Percentiles rank a stretch among this genome's conserved stretches.
Conservation (phyloP, 2,113 vertebrate species). For the Motacilla alba region DNA sequence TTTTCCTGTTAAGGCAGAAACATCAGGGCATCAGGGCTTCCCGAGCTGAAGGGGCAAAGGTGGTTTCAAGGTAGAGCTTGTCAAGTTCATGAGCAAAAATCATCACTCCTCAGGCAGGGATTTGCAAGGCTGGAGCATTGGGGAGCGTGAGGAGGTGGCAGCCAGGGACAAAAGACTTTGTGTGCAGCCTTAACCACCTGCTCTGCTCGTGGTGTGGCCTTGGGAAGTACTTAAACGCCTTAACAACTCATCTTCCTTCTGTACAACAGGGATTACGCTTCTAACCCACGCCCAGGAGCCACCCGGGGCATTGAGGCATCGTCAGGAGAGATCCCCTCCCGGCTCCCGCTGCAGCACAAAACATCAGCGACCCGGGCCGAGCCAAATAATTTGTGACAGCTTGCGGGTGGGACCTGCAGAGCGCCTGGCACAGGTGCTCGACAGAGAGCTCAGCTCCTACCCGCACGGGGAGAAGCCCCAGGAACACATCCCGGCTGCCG, state of each 20-base stretch:
- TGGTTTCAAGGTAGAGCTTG: not conserved
- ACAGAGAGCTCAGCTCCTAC: not conserved
- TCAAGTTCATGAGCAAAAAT: not conserved
- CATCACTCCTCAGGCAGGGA: not conserved
- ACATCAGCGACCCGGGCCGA: too few relatives aligned
- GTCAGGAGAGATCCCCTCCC: not conserved
- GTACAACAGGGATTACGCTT: not conserved
- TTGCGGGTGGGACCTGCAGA: not conserved
- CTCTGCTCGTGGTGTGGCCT: accelerated
- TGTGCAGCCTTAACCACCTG: accelerated
- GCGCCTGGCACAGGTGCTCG: accelerated
- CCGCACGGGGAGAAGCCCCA: not conserved
- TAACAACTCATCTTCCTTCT: not conserved
- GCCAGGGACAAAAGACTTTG: not conserved
- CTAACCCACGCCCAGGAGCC: not conserved
- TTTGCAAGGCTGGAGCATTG: not conserved
- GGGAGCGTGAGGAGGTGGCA: accelerated
- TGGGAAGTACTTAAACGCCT: not conserved
- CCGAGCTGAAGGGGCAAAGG: not conserved
- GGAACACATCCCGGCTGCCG: accelerated
- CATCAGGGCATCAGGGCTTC: not conserved
- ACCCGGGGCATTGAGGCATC: not conserved
- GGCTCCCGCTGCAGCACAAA: accelerated
- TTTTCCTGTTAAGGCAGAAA: not conserved
- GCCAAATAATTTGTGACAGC: accelerated